Conservation (phyloP, 2,113 vertebrate species). For the Mixornis gularis region DNA sequence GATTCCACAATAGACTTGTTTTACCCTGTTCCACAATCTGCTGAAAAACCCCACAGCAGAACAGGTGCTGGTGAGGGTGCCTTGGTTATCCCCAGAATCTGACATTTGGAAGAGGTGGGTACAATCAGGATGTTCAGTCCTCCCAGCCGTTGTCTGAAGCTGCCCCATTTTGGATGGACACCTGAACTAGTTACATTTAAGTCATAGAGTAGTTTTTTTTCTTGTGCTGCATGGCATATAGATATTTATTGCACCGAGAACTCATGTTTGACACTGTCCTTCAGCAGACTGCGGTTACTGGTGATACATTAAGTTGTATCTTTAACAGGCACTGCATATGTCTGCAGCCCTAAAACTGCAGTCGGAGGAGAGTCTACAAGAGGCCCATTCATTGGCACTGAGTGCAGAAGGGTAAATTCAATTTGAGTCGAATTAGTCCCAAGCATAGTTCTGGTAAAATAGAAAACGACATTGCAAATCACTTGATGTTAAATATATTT, state of each 20-base stretch:
- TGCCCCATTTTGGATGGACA: neutral
- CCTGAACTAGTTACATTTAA: neutral
- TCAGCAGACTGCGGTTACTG: neutral
- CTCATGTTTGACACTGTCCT: neutral
- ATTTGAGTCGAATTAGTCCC: slow-evolving; percentile 21
- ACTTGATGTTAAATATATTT: slow-evolving; percentile 50
- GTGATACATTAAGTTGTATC: neutral
- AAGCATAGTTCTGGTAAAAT: slow-evolving; percentile 44
- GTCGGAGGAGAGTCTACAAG: neutral
- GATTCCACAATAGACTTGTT: neutral
- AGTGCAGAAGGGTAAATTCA: slow-evolving; percentile 1
- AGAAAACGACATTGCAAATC: slow-evolving; percentile 18
- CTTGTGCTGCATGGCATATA: neutral
- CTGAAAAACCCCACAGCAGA: neutral
- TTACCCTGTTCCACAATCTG: neutral
- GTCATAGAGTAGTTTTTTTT: neutral
- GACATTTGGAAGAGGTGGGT: neutral
- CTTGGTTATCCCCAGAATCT: neutral
- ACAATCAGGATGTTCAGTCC: neutral
- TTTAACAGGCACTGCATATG: neutral
- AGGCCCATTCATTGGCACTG: neutral
- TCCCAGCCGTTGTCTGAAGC: neutral
- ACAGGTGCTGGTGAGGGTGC: neutral
- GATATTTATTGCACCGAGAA: neutral
- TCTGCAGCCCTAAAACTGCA: neutral